A percentile compares a stretch with the other conserved stretches of the same genome.
phyloP scores from a whole-genome alignment of 2,113 vertebrate species.

The Nothoprocta pentlandii region DNA sequence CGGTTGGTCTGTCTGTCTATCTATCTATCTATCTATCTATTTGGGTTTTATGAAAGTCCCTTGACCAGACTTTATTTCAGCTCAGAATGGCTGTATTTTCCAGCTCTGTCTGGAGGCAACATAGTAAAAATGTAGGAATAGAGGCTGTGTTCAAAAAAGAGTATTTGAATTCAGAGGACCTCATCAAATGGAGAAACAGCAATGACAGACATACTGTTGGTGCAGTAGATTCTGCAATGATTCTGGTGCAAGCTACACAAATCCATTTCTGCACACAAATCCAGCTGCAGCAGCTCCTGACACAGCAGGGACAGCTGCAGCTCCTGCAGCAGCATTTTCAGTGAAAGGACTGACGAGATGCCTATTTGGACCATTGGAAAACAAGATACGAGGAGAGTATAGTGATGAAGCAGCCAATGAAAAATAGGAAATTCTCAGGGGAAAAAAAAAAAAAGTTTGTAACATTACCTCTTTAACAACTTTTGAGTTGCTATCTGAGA shows the following conservation, averaged over 20 bases:
- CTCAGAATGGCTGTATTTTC: not conserved
- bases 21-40: not conserved
- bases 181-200: not conserved
- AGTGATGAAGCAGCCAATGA: not conserved
- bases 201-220: not conserved
- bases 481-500: not conserved
- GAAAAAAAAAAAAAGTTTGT: not conserved
- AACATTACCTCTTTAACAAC: not conserved
- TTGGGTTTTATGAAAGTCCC: not conserved
- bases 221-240: not conserved
- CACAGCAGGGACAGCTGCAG: not conserved
- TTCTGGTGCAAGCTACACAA: not conserved
- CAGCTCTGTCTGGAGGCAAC: not conserved
- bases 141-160: not conserved
- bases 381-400: not conserved
- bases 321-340: not conserved
- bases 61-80: not conserved
- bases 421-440: not conserved
- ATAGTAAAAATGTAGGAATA: not conserved
- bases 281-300: not conserved
- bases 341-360: not conserved
- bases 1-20: too few species aligned
- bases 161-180: not conserved
- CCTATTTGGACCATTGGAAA: not conserved
- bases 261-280: not conserved